phyloP scores from a whole-genome alignment of 2,113 vertebrate genomes.

The Nesogale talazaci region DNA sequence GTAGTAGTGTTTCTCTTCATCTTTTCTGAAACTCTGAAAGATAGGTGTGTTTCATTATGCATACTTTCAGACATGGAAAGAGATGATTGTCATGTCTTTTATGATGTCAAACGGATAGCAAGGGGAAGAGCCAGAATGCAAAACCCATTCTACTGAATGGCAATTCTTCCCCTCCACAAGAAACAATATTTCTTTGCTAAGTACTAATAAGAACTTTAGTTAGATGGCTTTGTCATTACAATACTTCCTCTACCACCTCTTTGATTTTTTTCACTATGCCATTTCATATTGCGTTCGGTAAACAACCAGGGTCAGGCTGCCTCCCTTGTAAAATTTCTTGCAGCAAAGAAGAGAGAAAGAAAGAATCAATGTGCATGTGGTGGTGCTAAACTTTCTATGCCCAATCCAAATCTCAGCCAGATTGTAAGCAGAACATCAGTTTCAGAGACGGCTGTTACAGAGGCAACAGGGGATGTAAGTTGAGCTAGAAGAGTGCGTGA shows the following conservation, averaged over 20 bases:
- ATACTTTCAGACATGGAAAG: background rate
- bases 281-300: background rate
- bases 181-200: background rate
- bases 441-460: background rate
- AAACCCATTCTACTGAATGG: background rate
- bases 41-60: background rate
- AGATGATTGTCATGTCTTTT: background rate
- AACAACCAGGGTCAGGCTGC: background rate
- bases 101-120: background rate
- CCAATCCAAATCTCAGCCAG: background rate
- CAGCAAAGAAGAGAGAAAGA: background rate
- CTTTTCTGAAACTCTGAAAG: background rate
- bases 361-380: background rate
- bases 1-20: background rate
- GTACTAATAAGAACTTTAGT: background rate
- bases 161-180: background rate
- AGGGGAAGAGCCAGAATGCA: background rate
- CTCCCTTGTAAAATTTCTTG: background rate
- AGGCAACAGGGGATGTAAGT: background rate
- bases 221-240: background rate
- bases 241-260: background rate
- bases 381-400: background rate
- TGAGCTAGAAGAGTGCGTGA: background rate
- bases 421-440: background rate
- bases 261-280: background rate